Conservation (phyloP, 1,140 invertebrate species). For the Physella acuta region DNA sequence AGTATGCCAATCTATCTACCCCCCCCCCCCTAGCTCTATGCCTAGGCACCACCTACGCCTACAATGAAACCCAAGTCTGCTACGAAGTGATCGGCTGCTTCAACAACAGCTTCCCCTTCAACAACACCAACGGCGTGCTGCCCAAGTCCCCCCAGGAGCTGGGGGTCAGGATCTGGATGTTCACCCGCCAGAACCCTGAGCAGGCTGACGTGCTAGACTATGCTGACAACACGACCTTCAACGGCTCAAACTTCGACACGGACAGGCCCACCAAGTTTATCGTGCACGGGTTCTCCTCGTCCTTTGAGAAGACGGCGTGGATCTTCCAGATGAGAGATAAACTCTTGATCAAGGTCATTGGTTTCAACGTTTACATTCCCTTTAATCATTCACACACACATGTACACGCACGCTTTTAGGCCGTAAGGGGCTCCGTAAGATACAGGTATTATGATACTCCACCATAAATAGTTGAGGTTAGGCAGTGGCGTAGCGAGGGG, state of each 20-base stretch:
- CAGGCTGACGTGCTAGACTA: constrained; percentile 13
- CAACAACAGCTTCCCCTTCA: constrained; percentile 74
- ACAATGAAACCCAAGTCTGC: constrained; percentile 66
- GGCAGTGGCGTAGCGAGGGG: too few species aligned
- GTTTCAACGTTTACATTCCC: too few species aligned
- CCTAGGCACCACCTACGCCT: too few species aligned
- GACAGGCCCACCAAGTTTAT: constrained; percentile 29
- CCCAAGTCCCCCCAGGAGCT: constrained; percentile 80
- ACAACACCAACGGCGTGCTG: constrained; percentile 72
- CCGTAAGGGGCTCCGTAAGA: too few species aligned
- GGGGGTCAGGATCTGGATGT: constrained; percentile 67
- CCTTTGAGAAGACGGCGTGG: constrained; percentile 19
- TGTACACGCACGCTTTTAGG: too few species aligned
- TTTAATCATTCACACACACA: too few species aligned
- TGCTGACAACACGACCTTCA: constrained; percentile 62
- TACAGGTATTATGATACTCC: too few species aligned
- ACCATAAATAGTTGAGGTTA: too few species aligned
- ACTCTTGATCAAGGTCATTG: too few species aligned
- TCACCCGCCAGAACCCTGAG: constrained; percentile 51
- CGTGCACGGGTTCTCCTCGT: constrained; percentile 25
- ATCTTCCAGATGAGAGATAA: constrained; percentile 9
- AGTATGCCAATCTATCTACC: too few species aligned
- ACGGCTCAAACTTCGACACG: constrained; percentile 21
- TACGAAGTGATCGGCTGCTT: constrained; percentile 89
- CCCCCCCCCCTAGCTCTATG: too few species aligned